Conservation (phyloP, 2,113 vertebrate species). For the Holacanthus passer region DNA sequence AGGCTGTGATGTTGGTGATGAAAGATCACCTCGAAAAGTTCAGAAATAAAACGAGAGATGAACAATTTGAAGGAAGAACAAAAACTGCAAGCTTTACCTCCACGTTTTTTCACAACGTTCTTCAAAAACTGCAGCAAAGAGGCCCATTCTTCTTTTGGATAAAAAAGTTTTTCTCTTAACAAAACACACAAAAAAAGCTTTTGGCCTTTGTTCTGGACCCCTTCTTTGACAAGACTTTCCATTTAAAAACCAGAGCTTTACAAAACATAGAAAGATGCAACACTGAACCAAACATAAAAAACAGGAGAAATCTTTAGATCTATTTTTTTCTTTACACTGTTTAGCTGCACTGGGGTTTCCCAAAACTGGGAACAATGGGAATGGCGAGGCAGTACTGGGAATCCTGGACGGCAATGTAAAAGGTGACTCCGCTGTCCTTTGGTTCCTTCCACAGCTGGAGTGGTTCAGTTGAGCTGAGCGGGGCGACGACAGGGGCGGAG, state of each 20-base stretch:
- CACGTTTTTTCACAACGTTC: constrained; percentile 43
- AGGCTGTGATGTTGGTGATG: constrained; percentile 37
- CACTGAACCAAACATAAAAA: constrained; percentile 65
- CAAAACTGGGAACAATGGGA: constrained; percentile 62
- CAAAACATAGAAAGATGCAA: constrained; percentile 78
- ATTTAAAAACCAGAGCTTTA: constrained; percentile 73
- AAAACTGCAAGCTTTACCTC: constrained; percentile 54
- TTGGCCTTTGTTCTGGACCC: constrained; percentile 50
- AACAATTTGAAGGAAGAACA: constrained; percentile 56
- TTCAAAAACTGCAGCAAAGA: constrained; percentile 51
- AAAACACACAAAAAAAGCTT: constrained; percentile 61
- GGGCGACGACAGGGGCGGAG: constrained; percentile 7
- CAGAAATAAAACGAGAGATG: constrained; percentile 55
- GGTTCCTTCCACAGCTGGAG: constrained; percentile 51
- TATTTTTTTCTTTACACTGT: constrained; percentile 65
- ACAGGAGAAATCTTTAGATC: constrained; percentile 36
- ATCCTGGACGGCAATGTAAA: constrained; percentile 48
- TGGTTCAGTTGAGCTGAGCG: constrained; percentile 38
- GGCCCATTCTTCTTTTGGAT: constrained; percentile 58
- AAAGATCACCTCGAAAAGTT: constrained; percentile 54
- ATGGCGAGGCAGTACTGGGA: constrained; percentile 67
- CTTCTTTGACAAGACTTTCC: constrained; percentile 61
- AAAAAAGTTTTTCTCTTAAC: constrained; percentile 41
- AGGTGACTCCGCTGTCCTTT: constrained; percentile 42
- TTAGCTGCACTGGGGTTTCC: constrained; percentile 75